These are phyloP conservation scores for Paedocypris sp. DNA, from an alignment of 2,113 vertebrate species.

Conservation along the genomic window DNA sequence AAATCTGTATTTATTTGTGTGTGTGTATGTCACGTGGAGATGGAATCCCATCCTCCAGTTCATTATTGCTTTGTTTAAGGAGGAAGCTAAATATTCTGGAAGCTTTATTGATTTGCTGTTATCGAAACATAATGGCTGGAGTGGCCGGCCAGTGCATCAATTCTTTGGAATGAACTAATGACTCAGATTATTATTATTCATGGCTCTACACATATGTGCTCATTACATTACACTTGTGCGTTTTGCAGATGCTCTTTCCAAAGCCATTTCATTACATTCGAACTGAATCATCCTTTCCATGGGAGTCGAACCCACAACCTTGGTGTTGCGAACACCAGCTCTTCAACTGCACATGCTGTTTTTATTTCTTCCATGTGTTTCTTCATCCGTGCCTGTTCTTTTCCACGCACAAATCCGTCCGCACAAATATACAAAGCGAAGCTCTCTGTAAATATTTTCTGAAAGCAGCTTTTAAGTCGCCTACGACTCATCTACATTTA, in stretches of 20 bases:
- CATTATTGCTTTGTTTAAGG: background rate
- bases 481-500: conserved; percentile 29
- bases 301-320: too few species aligned
- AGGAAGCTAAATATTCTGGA: background rate
- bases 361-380: too few species aligned
- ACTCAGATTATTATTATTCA: too few species aligned
- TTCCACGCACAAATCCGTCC: too few species aligned
- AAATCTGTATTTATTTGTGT: background rate
- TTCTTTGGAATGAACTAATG: background rate
- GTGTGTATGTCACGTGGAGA: background rate
- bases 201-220: too few species aligned
- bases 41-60: background rate
- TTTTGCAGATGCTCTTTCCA: too few species aligned
- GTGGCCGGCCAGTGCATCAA: background rate
- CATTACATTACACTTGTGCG: too few species aligned
- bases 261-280: too few species aligned
- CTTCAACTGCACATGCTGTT: too few species aligned
- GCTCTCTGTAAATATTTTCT: conserved; percentile 33
- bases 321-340: too few species aligned
- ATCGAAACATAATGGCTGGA: background rate
- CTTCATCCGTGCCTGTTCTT: too few species aligned
- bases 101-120: background rate
- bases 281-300: too few species aligned
- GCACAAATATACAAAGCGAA: conserved; percentile 18
- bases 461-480: conserved; percentile 26